Evolutionary conservation across 2,888 invertebrate species (phyloP).

Genomic region (Plemyria rubiginata): DNA sequence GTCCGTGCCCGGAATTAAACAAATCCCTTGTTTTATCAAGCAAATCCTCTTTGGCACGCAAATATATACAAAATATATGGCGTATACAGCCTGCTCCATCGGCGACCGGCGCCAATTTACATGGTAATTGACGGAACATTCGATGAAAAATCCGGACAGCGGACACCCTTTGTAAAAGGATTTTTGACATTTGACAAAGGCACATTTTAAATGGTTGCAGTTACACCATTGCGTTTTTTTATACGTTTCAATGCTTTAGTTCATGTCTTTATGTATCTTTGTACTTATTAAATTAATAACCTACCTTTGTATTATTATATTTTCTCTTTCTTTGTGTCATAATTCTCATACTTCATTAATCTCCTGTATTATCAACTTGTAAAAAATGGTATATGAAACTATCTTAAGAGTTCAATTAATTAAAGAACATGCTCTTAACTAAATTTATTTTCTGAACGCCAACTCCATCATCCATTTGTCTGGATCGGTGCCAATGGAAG

Average conservation of each 20-base stretch:
- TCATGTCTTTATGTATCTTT: no score
- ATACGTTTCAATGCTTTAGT: no score
- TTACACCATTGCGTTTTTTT: background rate
- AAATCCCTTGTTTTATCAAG: conserved; percentile 54
- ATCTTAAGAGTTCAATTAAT: background rate
- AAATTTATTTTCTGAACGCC: conserved; percentile 5
- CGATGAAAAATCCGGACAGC: conserved; percentile 62
- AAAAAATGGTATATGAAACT: background rate
- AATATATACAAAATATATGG: conserved; percentile 34
- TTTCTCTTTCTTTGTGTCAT: no score
- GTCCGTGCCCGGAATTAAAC: conserved; percentile 35
- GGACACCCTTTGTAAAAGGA: conserved; percentile 45
- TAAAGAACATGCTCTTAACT: background rate
- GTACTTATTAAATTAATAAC: no score
- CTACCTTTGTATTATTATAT: no score
- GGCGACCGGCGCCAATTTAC: conserved; percentile 61
- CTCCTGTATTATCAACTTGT: background rate
- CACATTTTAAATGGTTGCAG: conserved; percentile 2
- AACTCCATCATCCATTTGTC: conserved; percentile 13
- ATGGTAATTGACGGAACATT: conserved; percentile 70
- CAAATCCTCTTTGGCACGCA: conserved; percentile 50
- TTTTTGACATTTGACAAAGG: conserved; percentile 26
- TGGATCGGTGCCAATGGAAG: conserved; percentile 15
- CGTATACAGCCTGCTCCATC: conserved; percentile 36
- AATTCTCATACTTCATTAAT: no score